These are phyloP conservation scores for Strigamia crassipes DNA, from an alignment of 2,888 invertebrate species.

Conservation along the genomic window DNA sequence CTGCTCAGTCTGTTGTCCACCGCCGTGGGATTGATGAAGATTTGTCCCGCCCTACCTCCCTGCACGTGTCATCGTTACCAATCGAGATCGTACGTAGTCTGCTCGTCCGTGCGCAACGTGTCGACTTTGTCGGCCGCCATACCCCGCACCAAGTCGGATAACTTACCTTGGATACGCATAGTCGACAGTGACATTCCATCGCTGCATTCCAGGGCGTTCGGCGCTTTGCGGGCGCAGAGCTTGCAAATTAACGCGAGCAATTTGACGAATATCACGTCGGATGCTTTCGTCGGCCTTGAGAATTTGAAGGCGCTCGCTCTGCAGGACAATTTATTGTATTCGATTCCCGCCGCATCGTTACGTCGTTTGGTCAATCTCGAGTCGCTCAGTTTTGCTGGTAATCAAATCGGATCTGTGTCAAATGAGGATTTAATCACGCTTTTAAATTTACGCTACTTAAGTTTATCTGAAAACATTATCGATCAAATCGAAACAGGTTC, in stretches of 20 bases:
- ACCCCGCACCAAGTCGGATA: background rate
- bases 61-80: background rate
- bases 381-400: constrained; percentile 81
- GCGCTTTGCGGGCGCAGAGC: constrained; percentile 43
- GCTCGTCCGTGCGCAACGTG: background rate
- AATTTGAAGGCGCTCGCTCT: constrained; percentile 76
- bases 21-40: background rate
- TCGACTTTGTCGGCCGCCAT: background rate
- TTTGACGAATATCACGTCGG: constrained; percentile 63
- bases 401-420: constrained; percentile 73
- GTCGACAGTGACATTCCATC: constrained; percentile 43
- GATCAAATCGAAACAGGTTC: constrained; percentile 79
- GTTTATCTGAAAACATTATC: constrained; percentile 88
- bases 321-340: constrained; percentile 82
- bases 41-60: background rate
- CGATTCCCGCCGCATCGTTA: constrained; percentile 54
- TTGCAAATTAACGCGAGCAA: constrained; percentile 50
- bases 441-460: constrained; percentile 80
- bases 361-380: constrained; percentile 62
- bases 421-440: constrained; percentile 74
- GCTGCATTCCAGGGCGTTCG: constrained; percentile 43
- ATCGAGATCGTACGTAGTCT: background rate
- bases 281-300: constrained; percentile 77
- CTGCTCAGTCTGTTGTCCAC: background rate
- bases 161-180: constrained; percentile 45